Base-by-base conservation (phyloP, 2,888 invertebrate genomes). In the Agonopterix arenella region DNA sequence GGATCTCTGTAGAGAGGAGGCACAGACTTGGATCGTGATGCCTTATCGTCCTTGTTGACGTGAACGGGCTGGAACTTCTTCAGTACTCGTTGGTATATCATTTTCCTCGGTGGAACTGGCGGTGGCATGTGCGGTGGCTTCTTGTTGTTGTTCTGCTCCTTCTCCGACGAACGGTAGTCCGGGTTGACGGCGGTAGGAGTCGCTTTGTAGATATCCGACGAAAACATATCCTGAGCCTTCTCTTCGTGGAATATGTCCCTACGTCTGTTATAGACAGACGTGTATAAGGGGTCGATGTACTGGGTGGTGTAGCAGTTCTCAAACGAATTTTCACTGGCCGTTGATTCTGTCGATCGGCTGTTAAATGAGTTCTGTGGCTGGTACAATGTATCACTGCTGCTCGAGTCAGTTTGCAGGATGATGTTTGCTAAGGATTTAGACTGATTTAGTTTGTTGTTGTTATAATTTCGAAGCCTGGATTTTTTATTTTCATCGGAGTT, bases 61-160 rank as follows among this genome's bases (percentile, higher is more conserved):
- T 93, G 93, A 28, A 92, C 93, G 1, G 92, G 92, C 50, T 92
- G 92, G 59, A 92, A 84, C 64, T 92, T 92, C 73, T 91, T 90
- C 44, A 92, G 73, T 3, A 89, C 83, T 61, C 84, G 76, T 62
- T 86, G 88, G 63, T 89, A 88, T 45, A 88, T 76, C 74, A 84
- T 76, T 60, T 89, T 89, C 62, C 92, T 80, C 4, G 92, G 92
- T 1, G 92, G 92, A 37, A 91, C 85, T 1, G 91, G 92, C 9
- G 91, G 92, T 3, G 91, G 92, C 69, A 90, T 86, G 59, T 90
- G 90, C 2, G 83, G 80, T n/a, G 84, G 81, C 55, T 85, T 85
- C 63, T 81, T 84, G 50, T 70, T 76, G 48, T 76, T 80, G 46
- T 76, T 82, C 51, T 76, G 73, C 53, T 84, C 81, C 47, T 76